Base-by-base conservation (phyloP, 2,113 vertebrate species). In the Halcyon malimbica region DNA sequence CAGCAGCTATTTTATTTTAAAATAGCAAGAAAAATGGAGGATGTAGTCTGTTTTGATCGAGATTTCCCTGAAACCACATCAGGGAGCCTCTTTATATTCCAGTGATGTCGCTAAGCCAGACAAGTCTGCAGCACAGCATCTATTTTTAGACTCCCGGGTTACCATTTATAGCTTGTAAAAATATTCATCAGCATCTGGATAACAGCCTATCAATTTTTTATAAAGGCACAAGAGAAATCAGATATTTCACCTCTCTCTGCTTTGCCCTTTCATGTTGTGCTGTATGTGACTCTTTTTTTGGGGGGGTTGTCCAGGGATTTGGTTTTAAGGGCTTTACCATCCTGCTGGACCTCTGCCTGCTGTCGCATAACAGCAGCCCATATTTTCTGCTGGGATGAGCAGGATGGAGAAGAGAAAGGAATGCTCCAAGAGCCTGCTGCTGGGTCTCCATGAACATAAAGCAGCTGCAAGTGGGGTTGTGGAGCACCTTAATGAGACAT, bases 131-230 rank as follows among this genome's bases (percentile, higher is more conserved):
- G 98, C 97, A 81, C 90, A 70, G 89, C 14, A 4, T 89, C 97
- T 98, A 98, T 98, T 98, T 98, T 98, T 98, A 98, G 98, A 97
- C 79, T 88, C 89, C 89, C 87, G 42, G 74, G 96, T 98, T 99
- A 98, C 99, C 99, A 98, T 99, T 99, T 99, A 99, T 99, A 99
- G 98, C 98, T 97, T 97, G 97, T 93, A 93, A 98, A 98, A 99
- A 98, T 98, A 98, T 98, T 98, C 98, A 98, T 98, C 98, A 98
- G 98, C 95, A 94, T 97, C 95, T 97, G 96, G 92, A 93, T 97
- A 98, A 97, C 88, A 64, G 95, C 95, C 97, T 96, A 97, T 98
- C 98, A 96, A 94, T 98, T 98, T 98, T 98, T 98, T 98, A 98
- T 97, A 97, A 97, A 96, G 88, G 97, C 97, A 88, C 83, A 74